These are phyloP conservation scores for Manis pentadactyla DNA, from an alignment of 2,797 vertebrate species.

Conservation along the genomic window DNA sequence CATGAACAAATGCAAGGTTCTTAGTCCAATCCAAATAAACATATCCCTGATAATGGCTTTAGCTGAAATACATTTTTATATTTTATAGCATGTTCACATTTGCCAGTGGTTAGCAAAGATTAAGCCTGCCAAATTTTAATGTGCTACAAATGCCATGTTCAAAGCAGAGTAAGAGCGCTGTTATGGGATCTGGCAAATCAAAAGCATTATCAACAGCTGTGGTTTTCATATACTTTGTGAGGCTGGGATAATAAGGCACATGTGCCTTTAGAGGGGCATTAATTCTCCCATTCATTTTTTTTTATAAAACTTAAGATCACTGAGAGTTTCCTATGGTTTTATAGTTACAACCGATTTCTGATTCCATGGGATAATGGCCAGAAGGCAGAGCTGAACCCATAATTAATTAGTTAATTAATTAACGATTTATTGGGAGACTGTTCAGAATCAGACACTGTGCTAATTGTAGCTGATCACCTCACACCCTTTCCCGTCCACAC, in stretches of 20 bases:
- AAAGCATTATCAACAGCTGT: slow-evolving; percentile 70
- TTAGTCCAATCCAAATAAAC: slow-evolving; percentile 85
- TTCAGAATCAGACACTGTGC: background rate
- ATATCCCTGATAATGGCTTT: slow-evolving; percentile 85
- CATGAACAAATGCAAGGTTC: slow-evolving; percentile 83
- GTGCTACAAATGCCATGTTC: slow-evolving; percentile 83
- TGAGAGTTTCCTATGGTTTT: background rate
- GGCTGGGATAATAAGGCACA: slow-evolving; percentile 56
- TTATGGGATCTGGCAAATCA: slow-evolving; percentile 69
- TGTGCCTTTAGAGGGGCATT: background rate
- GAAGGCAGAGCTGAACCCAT: slow-evolving; percentile 14
- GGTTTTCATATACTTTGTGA: slow-evolving; percentile 62
- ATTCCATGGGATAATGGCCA: slow-evolving; percentile 8
- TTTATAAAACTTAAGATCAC: background rate
- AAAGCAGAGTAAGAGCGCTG: slow-evolving; percentile 69
- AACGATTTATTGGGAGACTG: slow-evolving; percentile 48
- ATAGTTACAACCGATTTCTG: slow-evolving; percentile 25
- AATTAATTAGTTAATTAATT: slow-evolving; percentile 26
- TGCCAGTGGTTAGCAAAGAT: slow-evolving; percentile 86
- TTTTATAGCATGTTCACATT: slow-evolving; percentile 88
- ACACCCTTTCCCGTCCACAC: background rate
- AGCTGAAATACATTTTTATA: slow-evolving; percentile 84
- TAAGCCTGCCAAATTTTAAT: slow-evolving; percentile 86
- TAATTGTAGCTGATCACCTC: background rate
- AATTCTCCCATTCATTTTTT: slow-evolving; percentile 26